These are phyloP conservation scores for Enteromius paludinosus DNA, from an alignment of 2,797 vertebrate genomes.

Conservation along the genomic window DNA sequence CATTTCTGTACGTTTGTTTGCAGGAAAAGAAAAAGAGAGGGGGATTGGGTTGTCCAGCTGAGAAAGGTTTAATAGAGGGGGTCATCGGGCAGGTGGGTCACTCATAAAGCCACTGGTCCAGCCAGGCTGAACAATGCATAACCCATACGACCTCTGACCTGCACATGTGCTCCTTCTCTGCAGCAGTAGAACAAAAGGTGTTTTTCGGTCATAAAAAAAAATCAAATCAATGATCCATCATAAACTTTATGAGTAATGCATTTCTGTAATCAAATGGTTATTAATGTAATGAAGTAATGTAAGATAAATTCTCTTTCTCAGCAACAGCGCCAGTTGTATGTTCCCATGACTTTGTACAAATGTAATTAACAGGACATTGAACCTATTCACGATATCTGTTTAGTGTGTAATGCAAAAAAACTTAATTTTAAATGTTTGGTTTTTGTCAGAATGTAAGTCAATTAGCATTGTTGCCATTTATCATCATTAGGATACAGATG, in stretches of 20 bases:
- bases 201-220: not conserved
- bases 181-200: conserved; percentile 35
- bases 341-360: not conserved
- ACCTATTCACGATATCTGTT: conserved; percentile 1
- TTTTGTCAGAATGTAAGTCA: not conserved
- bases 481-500: not conserved
- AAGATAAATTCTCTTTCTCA: not conserved
- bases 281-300: not conserved
- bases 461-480: conserved; percentile 1
- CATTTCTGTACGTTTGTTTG: conserved; percentile 50
- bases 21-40: conserved; percentile 65
- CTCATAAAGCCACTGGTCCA: conserved; percentile 38
- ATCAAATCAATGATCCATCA: conserved; percentile 1
- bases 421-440: not conserved
- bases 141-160: conserved; percentile 40
- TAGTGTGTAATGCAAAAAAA: not conserved
- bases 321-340: not conserved
- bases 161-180: conserved; percentile 41
- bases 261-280: conserved; percentile 2
- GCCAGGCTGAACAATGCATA: conserved; percentile 46
- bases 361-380: conserved; percentile 16
- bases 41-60: conserved; percentile 42
- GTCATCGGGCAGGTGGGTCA: conserved; percentile 19
- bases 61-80: conserved; percentile 47
- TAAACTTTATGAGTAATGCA: not conserved